A percentile compares a stretch with the other conserved stretches of the same genome.
phyloP scores from a whole-genome alignment of 2,888 invertebrate genomes.

The Drosophila histrio region DNA sequence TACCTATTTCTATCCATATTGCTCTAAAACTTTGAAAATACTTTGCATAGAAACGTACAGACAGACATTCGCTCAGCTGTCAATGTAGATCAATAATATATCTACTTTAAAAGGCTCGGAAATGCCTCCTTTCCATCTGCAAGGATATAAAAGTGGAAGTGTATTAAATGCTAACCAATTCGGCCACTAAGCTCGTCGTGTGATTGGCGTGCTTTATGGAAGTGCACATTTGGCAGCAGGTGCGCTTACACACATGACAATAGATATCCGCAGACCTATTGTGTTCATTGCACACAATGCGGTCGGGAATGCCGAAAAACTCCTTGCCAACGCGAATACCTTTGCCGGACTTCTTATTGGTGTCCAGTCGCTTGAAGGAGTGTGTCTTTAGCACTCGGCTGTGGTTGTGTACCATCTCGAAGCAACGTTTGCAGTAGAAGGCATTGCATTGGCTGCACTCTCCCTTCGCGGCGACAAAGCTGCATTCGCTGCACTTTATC shows the following conservation, averaged over 20 bases:
- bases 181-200: background rate
- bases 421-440: constrained; percentile 79
- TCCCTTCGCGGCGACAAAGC: constrained; percentile 49
- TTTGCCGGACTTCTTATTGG: background rate
- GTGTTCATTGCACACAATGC: constrained; percentile 58
- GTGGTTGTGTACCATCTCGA: constrained; percentile 72
- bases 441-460: constrained; percentile 79
- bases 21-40: too few species aligned
- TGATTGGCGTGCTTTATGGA: constrained; percentile 60
- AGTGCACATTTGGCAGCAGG: constrained; percentile 64
- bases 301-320: constrained; percentile 43
- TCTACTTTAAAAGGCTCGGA: too few species aligned
- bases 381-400: constrained; percentile 78
- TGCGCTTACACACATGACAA: constrained; percentile 47
- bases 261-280: constrained; percentile 49
- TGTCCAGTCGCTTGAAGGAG: constrained; percentile 21
- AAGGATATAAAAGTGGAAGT: background rate
- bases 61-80: too few species aligned
- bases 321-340: constrained; percentile 34
- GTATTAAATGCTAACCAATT: constrained; percentile 27
- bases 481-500: constrained; percentile 80
- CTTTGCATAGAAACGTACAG: too few species aligned
- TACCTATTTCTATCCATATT: too few species aligned
- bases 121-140: too few species aligned
- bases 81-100: too few species aligned